These are phyloP conservation scores for Anagyrus pseudococci DNA, from an alignment of 2,888 invertebrate genomes.

Conservation along the genomic window DNA sequence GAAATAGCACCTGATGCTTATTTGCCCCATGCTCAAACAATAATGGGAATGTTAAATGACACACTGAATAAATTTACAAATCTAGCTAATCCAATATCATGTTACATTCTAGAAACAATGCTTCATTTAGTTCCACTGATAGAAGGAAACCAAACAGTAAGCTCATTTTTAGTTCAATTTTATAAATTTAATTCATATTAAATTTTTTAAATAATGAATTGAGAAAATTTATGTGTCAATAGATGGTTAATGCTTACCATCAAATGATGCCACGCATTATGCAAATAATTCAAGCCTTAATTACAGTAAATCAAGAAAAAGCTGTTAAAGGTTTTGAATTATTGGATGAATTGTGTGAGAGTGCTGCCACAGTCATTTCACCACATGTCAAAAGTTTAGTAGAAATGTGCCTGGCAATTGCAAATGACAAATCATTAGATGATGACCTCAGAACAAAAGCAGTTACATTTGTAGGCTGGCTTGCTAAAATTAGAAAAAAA, in stretches of 20 bases:
- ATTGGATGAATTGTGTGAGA: conserved; percentile 72
- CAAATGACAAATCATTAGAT: conserved; percentile 66
- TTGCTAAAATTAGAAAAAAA: conserved; percentile 76
- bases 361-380: conserved; percentile 67
- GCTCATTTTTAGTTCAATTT: conserved; percentile 41
- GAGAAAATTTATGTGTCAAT: conserved; percentile 16
- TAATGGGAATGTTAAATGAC: conserved; percentile 64
- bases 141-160: conserved; percentile 69
- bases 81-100: conserved; percentile 64
- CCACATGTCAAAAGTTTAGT: conserved; percentile 71
- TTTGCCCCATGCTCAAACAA: conserved; percentile 69
- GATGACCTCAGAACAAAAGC: conserved; percentile 73
- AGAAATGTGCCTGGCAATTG: conserved; percentile 72
- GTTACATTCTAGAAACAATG: conserved; percentile 71
- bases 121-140: conserved; percentile 71
- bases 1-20: conserved; percentile 75
- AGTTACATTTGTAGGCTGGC: conserved; percentile 71
- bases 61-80: conserved; percentile 63
- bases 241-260: conserved; percentile 68
- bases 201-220: no score
- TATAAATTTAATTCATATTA: conserved; percentile 19
- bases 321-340: conserved; percentile 71
- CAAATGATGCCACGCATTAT: conserved; percentile 69
- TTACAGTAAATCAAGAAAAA: conserved; percentile 66
- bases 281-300: conserved; percentile 68